Percentiles rank a stretch among this genome's conserved stretches.
phyloP scores from a whole-genome alignment of 2,113 vertebrate genomes.

The Dasyornis broadbenti region DNA sequence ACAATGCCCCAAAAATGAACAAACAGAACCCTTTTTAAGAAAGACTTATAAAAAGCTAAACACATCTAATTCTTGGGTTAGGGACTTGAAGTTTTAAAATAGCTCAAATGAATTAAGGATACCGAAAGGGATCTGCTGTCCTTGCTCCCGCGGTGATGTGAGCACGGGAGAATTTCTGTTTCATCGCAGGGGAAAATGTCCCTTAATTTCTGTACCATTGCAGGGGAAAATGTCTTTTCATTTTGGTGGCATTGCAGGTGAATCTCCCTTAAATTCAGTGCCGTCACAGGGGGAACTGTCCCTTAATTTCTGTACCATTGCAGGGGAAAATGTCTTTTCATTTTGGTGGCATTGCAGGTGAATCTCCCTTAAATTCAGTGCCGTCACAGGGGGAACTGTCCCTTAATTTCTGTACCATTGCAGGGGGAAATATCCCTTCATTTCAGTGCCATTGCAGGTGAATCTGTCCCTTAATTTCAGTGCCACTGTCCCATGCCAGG shows the following conservation, averaged over 20 bases:
- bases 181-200: neutral
- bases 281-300: neutral
- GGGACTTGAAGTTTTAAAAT: neutral
- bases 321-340: too few species aligned
- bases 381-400: too few species aligned
- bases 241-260: neutral
- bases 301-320: neutral
- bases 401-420: neutral
- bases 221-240: neutral
- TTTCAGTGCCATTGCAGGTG: fast-evolving
- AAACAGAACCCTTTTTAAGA: neutral
- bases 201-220: neutral
- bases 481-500: neutral
- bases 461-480: neutral
- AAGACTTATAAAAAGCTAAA: neutral
- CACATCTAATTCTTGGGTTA: neutral
- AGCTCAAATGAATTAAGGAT: neutral
- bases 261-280: too few species aligned
- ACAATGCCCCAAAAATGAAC: neutral
- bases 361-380: neutral
- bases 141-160: neutral
- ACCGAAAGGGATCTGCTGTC: neutral
- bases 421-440: fast-evolving
- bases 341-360: neutral
- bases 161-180: neutral